Base-by-base conservation (phyloP, 2,113 vertebrate genomes). In the Brienomyrus brachyistius region DNA sequence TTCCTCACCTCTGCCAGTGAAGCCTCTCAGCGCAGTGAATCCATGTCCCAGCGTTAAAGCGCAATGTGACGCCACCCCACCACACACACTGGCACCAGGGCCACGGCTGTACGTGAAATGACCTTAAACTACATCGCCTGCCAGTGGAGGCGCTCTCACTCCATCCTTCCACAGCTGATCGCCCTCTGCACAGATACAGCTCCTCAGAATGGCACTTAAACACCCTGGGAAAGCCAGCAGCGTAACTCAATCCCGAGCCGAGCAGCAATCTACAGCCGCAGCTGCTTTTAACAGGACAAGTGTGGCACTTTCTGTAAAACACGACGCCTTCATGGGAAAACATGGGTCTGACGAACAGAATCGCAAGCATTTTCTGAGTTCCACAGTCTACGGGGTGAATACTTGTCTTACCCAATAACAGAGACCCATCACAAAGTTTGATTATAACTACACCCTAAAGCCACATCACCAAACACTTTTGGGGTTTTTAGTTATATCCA, bases 241-340 rank as follows among this genome's bases (percentile, higher is more conserved):
- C 9, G 88, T 82, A 82, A 82, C 19, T 51, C 50, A 45, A 89
- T 43, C 88, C 35, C 5, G 11, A 27, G 88, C n/a, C 47, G 6
- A 82, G 23, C 70, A 10, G 66, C 70, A 23, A 43, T 80, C 74
- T 50, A 48, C 17, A 8, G 88, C 9, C 66, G 82, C 88, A 89
- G 88, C 88, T 89, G 88, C 31, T 27, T 43, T 48, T 21, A 89
- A 47, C 62, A 77, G 17, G 62, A 70, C 87, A 35, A 47, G 59
- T 13, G 59, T 31, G 62, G 47, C 35, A 50, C 43, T 48, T 51
- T 45, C 88, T 9, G 74, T 51, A 50, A 70, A 77, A 51, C 59
- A 27, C 45, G 19, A 45, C 2, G n/a, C 62, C 56, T 88, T n/a
- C 21, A 15, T 88, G 54, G 83, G 47, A 86, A 86, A 86, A 86